phyloP scores from a whole-genome alignment of 2,797 vertebrate genomes.

The Pangasius mekongensis region DNA sequence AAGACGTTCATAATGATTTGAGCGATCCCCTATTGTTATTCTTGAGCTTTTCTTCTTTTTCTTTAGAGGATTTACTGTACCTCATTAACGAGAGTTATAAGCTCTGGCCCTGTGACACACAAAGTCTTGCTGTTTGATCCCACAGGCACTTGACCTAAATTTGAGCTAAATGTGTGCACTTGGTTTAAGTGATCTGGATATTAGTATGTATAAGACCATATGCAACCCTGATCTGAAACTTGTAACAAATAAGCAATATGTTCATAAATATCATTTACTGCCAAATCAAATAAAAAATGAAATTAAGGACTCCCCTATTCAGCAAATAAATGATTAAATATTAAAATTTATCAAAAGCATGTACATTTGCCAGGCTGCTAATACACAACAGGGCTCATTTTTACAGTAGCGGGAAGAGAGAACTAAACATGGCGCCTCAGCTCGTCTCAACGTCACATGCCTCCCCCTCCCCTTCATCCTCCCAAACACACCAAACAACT shows the following conservation, averaged over 20 bases:
- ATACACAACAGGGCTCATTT: not conserved
- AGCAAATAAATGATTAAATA: not conserved
- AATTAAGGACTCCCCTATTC: not conserved
- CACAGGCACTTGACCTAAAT: constrained; percentile 54
- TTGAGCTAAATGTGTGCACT: constrained; percentile 32
- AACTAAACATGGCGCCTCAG: constrained; percentile 65
- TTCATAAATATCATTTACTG: not conserved
- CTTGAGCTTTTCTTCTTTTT: constrained; percentile 13
- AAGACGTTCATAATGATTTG: not conserved
- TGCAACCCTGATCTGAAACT: not conserved
- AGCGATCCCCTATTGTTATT: constrained; percentile 15
- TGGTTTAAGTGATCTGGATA: constrained; percentile 24
- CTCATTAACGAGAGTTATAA: constrained; percentile 37
- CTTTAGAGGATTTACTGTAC: constrained; percentile 23
- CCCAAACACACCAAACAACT: constrained; percentile 15
- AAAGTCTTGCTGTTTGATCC: constrained; percentile 37
- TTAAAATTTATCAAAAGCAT: not conserved
- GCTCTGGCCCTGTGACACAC: constrained; percentile 34
- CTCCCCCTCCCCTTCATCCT: constrained; percentile 21
- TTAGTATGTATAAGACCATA: constrained; percentile 7
- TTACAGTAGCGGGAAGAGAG: not conserved
- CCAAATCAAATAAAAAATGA: not conserved
- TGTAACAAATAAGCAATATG: not conserved
- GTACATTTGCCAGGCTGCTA: not conserved
- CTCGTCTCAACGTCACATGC: constrained; percentile 52